phyloP scores from a whole-genome alignment of 2,797 vertebrate genomes.

The Apogon hyalosoma region DNA sequence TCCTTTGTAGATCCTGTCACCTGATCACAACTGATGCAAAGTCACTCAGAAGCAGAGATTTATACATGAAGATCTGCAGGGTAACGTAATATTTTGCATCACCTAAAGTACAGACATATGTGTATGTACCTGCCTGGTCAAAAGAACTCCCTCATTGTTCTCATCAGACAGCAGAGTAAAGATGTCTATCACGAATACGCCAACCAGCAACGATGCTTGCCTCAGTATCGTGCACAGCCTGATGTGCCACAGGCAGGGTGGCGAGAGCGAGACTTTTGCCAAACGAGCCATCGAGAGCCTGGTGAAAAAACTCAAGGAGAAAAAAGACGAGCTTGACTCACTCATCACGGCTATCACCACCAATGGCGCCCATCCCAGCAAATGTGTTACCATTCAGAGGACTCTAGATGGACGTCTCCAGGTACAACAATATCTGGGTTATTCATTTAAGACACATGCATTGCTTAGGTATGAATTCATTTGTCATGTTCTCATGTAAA shows the following conservation, averaged over 20 bases:
- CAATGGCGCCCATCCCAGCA: slow-evolving; percentile 97
- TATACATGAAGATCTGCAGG: slow-evolving; percentile 6
- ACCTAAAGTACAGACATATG: not conserved
- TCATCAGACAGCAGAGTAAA: slow-evolving; percentile 34
- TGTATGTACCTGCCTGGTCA: not conserved
- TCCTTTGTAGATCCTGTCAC: too few relatives aligned
- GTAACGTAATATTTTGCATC: slow-evolving; percentile 39
- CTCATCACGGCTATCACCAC: slow-evolving; percentile 97
- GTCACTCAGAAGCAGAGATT: too few relatives aligned
- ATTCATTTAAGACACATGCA: not conserved
- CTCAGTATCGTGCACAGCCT: slow-evolving; percentile 98
- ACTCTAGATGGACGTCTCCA: slow-evolving; percentile 96
- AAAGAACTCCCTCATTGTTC: not conserved
- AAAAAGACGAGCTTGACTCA: slow-evolving; percentile 97
- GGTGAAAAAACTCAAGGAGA: slow-evolving; percentile 98
- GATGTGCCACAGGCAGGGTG: slow-evolving; percentile 98
- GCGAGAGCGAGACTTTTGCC: slow-evolving; percentile 96
- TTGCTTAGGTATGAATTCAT: too few relatives aligned
- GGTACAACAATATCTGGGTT: slow-evolving; percentile 84
- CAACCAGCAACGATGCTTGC: slow-evolving; percentile 96
- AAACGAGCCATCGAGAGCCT: slow-evolving; percentile 96
- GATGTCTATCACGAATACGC: slow-evolving; percentile 92
- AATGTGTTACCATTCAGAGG: slow-evolving; percentile 97
- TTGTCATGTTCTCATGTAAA: too few relatives aligned
- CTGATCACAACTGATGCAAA: too few relatives aligned